Evolutionary conservation across 1,140 invertebrate species (phyloP), one percentile per base, ranked within the genome.

Genomic region (Microplitis demolitor): DNA sequence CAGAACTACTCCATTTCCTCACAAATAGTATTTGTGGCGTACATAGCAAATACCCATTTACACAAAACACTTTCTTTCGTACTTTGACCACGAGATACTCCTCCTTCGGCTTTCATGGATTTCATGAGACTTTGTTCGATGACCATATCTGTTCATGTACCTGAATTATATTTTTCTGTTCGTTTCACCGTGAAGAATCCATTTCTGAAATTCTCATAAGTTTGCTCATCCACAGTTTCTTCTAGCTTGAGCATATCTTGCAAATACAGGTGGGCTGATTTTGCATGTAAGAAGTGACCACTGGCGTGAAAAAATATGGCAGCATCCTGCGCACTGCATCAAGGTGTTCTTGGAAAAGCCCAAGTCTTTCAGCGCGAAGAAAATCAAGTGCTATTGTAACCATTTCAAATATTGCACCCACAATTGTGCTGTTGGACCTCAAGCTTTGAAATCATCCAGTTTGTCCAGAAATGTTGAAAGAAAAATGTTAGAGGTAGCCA

Each of bases 341-440:
- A 39, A 82, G 64, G 71, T 85, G 81, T 74, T 81, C 66, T 69
- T 84, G 50, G 69, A 77, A 87, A 80, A 82, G 63, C 6, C 83
- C 83, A 8, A 76, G 77, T 71, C 79, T 77, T 81, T 87, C 83
- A 68, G 84, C 82, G 68, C 76, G 74, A 77, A 88, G 78, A 63
- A 88, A 88, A 63, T 82, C 71, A 64, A 76, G 72, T 11, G 83
- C 69, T 73, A 87, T 74, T 64, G 78, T 71, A 35, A 85, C 72
- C 82, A 85, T 83, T 68, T 84, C 61, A 69, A 84, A 73, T 87
- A 87, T 79, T 87, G 84, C 24, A 83, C 67, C 86, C 84, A 88
- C 34, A 87, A 76, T 61, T 83, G 70, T 74, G 84, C 79, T 51
- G 85, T 88, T 9, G 60, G 60, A 13, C 60, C 60, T 13, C 14